A percentile compares a stretch with the other conserved stretches of the same genome.
Conservation (phyloP, 2,888 invertebrate genomes). For the Apamea monoglypha region DNA sequence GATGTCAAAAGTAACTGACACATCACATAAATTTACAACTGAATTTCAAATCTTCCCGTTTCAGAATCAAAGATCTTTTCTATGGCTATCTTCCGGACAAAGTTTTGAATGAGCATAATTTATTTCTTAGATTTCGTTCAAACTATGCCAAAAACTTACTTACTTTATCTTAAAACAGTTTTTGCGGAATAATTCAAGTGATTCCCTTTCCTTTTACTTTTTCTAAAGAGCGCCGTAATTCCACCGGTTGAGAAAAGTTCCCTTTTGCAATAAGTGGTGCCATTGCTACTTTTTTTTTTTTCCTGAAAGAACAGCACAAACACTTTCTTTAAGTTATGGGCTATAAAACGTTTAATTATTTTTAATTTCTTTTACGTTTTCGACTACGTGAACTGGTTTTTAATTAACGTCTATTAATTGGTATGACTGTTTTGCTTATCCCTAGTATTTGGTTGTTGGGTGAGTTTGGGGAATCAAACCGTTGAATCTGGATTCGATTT, state of each 20-base stretch:
- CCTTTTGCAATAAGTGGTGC: constrained; percentile 18
- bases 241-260: neutral
- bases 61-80: neutral
- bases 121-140: neutral
- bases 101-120: neutral
- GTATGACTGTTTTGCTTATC: neutral
- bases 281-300: constrained; percentile 9
- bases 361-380: constrained; percentile 32
- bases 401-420: neutral
- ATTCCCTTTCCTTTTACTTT: constrained; percentile 1
- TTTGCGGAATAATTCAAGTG: constrained; percentile 27
- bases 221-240: constrained; percentile 10
- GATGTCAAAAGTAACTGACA: neutral
- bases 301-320: constrained; percentile 4
- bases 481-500: neutral
- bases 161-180: constrained; percentile 30
- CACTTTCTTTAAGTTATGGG: constrained; percentile 29
- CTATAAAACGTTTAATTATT: constrained; percentile 26
- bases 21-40: neutral
- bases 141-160: constrained; percentile 4
- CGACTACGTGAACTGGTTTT: constrained; percentile 9
- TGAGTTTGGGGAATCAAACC: neutral
- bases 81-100: too few relatives aligned
- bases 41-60: neutral
- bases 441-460: too few relatives aligned